Conservation (phyloP, 2,113 vertebrate species). For the Eonycteris spelaea region DNA sequence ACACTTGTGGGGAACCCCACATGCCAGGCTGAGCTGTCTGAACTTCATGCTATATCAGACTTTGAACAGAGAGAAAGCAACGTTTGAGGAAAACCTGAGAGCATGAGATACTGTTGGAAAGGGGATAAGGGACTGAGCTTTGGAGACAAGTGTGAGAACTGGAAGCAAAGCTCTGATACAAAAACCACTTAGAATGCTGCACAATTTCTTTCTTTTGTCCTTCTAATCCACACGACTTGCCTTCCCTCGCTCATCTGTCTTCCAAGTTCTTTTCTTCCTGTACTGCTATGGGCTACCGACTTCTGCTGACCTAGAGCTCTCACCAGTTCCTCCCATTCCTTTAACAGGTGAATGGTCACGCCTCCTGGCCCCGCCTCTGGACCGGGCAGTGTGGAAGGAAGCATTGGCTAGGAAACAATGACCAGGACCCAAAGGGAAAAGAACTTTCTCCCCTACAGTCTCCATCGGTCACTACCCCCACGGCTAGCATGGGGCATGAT, state of each 20-base stretch:
- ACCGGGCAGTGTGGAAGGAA: not conserved
- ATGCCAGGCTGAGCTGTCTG: not conserved
- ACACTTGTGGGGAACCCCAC: not conserved
- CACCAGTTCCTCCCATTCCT: not conserved
- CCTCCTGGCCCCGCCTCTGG: not conserved
- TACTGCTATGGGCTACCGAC: not conserved
- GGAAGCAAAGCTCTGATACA: conserved; percentile 9
- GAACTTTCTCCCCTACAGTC: not conserved
- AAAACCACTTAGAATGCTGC: not conserved
- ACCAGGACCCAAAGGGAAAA: not conserved
- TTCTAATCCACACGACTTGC: not conserved
- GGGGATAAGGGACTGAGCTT: not conserved
- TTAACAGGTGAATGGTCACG: not conserved
- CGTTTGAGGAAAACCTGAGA: not conserved
- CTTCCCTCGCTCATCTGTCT: not conserved
- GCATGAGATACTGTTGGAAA: not conserved
- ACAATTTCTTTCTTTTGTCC: not conserved
- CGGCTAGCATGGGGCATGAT: conserved; percentile 36
- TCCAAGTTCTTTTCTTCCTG: not conserved
- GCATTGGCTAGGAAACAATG: not conserved
- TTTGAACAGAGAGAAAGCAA: conserved; percentile 11
- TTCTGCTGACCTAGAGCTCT: not conserved
- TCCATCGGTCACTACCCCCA: not conserved
- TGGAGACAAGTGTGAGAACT: not conserved
- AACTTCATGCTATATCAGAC: not conserved